These are phyloP conservation scores for Penaeus monodon DNA, from an alignment of 2,888 invertebrate species.

Conservation along the genomic window DNA sequence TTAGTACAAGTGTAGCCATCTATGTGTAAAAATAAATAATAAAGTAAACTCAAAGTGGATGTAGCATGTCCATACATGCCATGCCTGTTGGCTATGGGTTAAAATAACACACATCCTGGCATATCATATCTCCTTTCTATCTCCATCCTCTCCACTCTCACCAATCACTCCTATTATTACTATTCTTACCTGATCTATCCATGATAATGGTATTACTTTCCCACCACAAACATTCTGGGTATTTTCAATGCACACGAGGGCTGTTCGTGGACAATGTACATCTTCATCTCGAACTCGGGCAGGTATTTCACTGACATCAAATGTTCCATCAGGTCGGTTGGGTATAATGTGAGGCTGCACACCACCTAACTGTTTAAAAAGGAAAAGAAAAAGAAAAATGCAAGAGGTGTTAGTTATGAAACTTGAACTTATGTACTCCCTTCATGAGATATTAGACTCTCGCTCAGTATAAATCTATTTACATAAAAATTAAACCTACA, in stretches of 20 bases:
- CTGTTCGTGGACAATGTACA: constrained; percentile 70
- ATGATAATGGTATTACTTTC: constrained; percentile 70
- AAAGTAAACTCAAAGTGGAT: no score
- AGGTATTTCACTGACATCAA: constrained; percentile 69
- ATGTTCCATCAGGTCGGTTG: constrained; percentile 71
- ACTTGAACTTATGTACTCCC: background rate
- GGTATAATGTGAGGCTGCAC: constrained; percentile 69
- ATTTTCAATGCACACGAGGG: constrained; percentile 72
- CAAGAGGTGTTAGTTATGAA: background rate
- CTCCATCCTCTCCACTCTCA: no score
- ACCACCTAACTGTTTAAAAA: constrained; percentile 67
- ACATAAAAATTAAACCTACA: no score
- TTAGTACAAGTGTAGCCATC: no score
- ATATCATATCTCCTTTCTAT: no score
- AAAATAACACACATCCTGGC: no score
- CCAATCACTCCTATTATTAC: background rate
- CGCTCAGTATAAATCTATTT: background rate
- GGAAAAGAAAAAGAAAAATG: background rate
- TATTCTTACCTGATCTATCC: constrained; percentile 69
- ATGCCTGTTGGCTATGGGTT: no score
- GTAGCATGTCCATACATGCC: no score
- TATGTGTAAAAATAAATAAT: no score
- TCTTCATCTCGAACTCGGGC: constrained; percentile 68
- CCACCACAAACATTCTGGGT: constrained; percentile 73
- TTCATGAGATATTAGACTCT: background rate